Conservation (phyloP, 2,888 invertebrate species). For the Merodon equestris region DNA sequence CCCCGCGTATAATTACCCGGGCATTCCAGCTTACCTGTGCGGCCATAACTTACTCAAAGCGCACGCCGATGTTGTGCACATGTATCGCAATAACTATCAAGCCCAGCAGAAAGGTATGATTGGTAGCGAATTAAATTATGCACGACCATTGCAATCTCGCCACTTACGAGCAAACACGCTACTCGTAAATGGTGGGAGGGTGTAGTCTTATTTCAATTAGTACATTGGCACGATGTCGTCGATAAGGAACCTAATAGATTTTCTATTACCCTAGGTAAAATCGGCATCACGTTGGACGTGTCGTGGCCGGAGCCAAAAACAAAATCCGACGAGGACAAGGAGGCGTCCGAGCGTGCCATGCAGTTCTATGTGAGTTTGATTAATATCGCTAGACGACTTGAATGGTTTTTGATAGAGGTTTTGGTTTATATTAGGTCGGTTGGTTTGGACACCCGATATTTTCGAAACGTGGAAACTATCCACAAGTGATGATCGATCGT, state of each 20-base stretch:
- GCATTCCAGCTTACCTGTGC: constrained; percentile 84
- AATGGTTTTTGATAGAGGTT: not conserved
- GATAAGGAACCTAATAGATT: not conserved
- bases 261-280: constrained; percentile 79
- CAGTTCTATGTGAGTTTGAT: constrained; percentile 81
- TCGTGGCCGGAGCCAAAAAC: constrained; percentile 83
- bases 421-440: constrained; percentile 79
- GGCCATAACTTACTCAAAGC: constrained; percentile 86
- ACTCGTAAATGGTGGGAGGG: constrained; percentile 1
- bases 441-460: constrained; percentile 86
- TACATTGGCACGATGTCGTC: not conserved
- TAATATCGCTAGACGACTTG: not conserved
- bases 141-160: not conserved
- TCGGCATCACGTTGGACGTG: constrained; percentile 83
- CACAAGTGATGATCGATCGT: constrained; percentile 82
- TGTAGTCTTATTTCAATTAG: not conserved
- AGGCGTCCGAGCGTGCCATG: constrained; percentile 82
- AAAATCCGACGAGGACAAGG: constrained; percentile 80
- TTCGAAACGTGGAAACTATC: constrained; percentile 83
- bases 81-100: constrained; percentile 82
- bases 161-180: no score
- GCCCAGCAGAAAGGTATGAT: constrained; percentile 80
- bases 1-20: constrained; percentile 82
- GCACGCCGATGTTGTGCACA: constrained; percentile 85
- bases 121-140: constrained; percentile 1